Conservation (phyloP, 2,888 invertebrate genomes). For the Pseudococcus viburni region DNA sequence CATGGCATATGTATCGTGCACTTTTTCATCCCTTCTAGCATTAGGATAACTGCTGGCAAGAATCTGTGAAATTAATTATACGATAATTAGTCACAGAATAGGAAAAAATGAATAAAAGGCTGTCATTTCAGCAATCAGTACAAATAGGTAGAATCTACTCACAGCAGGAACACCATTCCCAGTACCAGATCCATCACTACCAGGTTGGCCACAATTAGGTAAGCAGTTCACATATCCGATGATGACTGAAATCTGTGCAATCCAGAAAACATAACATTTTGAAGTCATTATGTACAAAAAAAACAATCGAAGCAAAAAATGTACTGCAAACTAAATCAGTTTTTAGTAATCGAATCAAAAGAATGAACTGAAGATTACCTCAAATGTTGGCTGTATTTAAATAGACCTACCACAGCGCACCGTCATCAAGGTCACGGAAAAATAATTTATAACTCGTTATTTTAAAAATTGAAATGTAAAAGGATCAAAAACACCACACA, state of each 20-base stretch:
- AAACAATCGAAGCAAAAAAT: not conserved
- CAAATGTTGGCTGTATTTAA: not conserved
- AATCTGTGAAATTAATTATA: not conserved
- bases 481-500: not conserved
- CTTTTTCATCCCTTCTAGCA: slow-evolving; percentile 82
- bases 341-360: too few relatives aligned
- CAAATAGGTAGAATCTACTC: not conserved
- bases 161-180: not conserved
- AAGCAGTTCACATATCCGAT: not conserved
- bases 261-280: not conserved
- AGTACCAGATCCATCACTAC: not conserved
- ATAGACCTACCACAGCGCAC: not conserved
- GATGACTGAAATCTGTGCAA: not conserved
- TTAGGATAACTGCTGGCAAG: slow-evolving; percentile 76
- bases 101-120: too few relatives aligned
- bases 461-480: not conserved
- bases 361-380: too few relatives aligned
- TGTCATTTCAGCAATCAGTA: not conserved
- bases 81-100: not conserved
- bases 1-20: slow-evolving; percentile 87
- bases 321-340: not conserved
- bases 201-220: not conserved
- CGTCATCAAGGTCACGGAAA: not conserved
- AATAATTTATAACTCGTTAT: not conserved
- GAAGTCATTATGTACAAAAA: not conserved